Base-by-base conservation (phyloP, 2,113 vertebrate species). In the Gobio gobio region DNA sequence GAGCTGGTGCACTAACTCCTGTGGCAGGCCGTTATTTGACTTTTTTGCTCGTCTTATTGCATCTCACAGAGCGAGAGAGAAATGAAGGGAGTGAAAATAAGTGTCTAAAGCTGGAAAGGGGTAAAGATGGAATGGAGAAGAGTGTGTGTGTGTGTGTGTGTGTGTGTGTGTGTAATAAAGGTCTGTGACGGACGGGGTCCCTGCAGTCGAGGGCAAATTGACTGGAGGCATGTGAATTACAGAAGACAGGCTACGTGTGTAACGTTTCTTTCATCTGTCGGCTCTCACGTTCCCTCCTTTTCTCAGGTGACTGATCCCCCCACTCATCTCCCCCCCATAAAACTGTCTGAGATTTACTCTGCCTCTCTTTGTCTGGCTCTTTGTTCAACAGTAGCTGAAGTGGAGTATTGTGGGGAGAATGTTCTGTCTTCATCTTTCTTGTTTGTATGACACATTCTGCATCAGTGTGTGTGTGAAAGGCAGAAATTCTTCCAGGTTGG, bases 181-280 rank as follows among this genome's bases (percentile, higher is more conserved):
- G 29, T 61, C 59, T 66, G 58, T 66, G 43, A 47, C 66, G 45
- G 43, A 81, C 8, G 10, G 64, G 10, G 64, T 84, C 58, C 75
- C 77, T 84, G 61, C 43, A 68, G 87, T 82, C 49, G 78, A 72
- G 59, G 26, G 86, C 68, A 70, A 29, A 86, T 85, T 81, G 85
- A 87, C 73, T 66, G n/a, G 36, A 72, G 68, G 59, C 70, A 70
- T 83, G 81, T 83, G 73, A 85, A 77, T 83, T 88, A 77, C 85
- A 82, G 85, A 84, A 86, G 70, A 78, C 68, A 61, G 64, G 70
- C 72, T 61, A 82, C 14, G 16, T 51, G 79, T 76, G n/a, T 77
- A 68, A 85, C 24, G 82, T 84, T 73, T 83, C 87, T 89, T 84
- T 88, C 86, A 86, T 78, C 85, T 83, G 85, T 82, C 85, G 91